Evolutionary conservation across 1,140 invertebrate genomes (phyloP), one percentile per base, ranked within the genome.

Genomic region (Bombus difficillimus): DNA sequence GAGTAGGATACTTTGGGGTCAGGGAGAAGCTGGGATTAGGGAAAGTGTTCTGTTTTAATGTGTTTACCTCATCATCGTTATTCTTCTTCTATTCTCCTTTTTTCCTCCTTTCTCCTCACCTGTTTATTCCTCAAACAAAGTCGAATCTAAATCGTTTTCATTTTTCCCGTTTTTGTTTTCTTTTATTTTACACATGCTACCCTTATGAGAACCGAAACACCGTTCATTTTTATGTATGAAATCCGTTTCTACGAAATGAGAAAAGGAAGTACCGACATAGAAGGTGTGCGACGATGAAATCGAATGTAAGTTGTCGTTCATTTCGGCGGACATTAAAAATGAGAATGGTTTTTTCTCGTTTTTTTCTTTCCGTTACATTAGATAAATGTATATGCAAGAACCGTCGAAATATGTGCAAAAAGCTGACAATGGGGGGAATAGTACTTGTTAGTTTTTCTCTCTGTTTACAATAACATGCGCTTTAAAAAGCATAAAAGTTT

Each of bases 1-100:
- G 93, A 94, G 92, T 95, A 95, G 94, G 94, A 94, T 95, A 94
- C 92, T 94, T 95, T 93, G 92, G 93, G 94, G 93, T 92, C 92
- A 93, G 93, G 93, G 93, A 94, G 93, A 94, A 94, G 93, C 93
- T 90, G 92, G 93, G 93, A 94, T 91, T 89, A 93, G 92, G 93
- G 93, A 94, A 91, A 92, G 87, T 92, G 90, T 93, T 92, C 91
- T 92, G 90, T 90, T 92, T 80, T 90, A 90, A 91, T 84, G 88
- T 90, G 88, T 91, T 74, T 80, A 53, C 64, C 83, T 87, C 83
- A 59, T 80, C 39, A 13, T 32, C 22, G 32, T 62, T 77, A 25
- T 62, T 37, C 28, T 62, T 37, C 37, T 53, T 41, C 28, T 77
- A 79, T 84, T 62, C 59, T n/a, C 34, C 64, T n/a, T 57, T 69